phyloP scores from a whole-genome alignment of 2,797 vertebrate genomes.

The Sebastes jordani region DNA sequence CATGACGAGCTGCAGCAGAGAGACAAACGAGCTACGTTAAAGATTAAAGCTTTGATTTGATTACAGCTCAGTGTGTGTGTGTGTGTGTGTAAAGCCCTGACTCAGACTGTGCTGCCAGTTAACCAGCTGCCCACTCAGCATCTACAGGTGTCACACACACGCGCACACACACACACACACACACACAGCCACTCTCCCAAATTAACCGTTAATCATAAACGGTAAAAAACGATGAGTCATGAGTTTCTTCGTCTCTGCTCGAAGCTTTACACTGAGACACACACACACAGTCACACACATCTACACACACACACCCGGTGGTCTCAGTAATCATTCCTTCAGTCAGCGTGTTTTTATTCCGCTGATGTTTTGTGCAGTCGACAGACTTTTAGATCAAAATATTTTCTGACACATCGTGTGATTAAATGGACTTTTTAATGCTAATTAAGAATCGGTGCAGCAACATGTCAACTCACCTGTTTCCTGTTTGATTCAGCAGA shows the following conservation, averaged over 20 bases:
- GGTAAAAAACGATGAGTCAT: conserved; percentile 55
- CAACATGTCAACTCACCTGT: neutral
- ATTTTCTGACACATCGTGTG: neutral
- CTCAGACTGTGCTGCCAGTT: conserved; percentile 49
- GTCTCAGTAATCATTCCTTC: conserved; percentile 18
- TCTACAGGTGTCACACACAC: conserved; percentile 42
- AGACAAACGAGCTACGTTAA: conserved; percentile 43
- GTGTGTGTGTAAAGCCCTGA: conserved; percentile 42
- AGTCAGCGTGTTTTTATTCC: conserved; percentile 42
- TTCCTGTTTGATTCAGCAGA: neutral
- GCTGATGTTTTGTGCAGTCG: conserved; percentile 47
- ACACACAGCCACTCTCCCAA: conserved; percentile 59
- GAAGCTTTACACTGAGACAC: neutral
- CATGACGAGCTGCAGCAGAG: conserved; percentile 9
- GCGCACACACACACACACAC: neutral
- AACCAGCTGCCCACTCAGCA: conserved; percentile 52
- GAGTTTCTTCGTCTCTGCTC: conserved; percentile 28
- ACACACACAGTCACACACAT: neutral
- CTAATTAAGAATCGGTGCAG: neutral
- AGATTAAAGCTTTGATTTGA: conserved; percentile 36
- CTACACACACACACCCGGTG: neutral
- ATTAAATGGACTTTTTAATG: conserved; percentile 3
- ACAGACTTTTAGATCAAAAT: neutral
- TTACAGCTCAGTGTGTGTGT: neutral
- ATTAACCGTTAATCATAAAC: conserved; percentile 72